Evolutionary conservation across 2,888 invertebrate genomes (phyloP), one percentile per base, ranked within the genome.

Genomic region (Loripinus fragilis): DNA sequence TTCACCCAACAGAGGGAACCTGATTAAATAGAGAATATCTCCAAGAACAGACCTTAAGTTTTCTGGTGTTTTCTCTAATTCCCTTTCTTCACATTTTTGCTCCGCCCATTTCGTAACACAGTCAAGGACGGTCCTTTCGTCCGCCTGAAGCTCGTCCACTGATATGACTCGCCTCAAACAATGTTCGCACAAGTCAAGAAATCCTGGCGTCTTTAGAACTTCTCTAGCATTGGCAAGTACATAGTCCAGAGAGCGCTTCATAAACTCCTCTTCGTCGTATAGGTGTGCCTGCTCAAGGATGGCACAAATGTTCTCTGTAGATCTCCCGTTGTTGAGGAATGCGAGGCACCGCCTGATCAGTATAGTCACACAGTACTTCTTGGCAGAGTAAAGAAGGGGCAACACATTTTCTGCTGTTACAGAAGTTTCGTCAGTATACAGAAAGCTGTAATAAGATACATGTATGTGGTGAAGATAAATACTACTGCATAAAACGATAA

Each of bases 251-350:
- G 85, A 86, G 42, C 86, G 81, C 23, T 80, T 72, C 55, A 78
- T 71, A 20, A 85, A 85, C 10, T 86, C 85, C 5, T 85, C 76
- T 69, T 88, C 88, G 65, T 87, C 86, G 69, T 86, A 88, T 33
- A 88, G 65, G 69, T 87, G 83, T 0, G 88, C 87, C 60, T 88
- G 88, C 74, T 88, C 87, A n/a, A 88, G 66, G 30, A 88, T 85
- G 30, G 84, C 76, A 71, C 87, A 88, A 12, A 87, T 81, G 38
- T 87, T 88, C 12, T 86, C 86, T 0, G 85, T 74, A 12, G 86
- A 82, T 30, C 80, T 77, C 5, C 85, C 86, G 20, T 86, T 76
- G 41, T 83, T 84, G 20, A 87, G 73, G 70, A 85, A 88, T 15
- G 84, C 76, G 10, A 88, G 78, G 42, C 88, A 86, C 12, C 78